Evolutionary conservation across 2,113 vertebrate species (phyloP).

Genomic region (Budorcas taxicolor): DNA sequence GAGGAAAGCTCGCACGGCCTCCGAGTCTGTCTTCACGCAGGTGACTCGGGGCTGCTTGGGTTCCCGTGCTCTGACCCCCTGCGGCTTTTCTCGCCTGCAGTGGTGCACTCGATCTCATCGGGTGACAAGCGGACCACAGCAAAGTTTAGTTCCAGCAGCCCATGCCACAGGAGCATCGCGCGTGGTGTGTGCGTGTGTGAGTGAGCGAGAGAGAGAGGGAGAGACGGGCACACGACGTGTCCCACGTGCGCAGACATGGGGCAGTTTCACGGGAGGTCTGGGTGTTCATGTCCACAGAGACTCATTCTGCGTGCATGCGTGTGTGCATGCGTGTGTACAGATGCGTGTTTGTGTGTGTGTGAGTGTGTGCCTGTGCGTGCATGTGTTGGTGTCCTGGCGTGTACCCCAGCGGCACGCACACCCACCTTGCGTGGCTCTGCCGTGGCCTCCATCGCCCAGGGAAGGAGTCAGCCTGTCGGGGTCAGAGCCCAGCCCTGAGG

Average conservation of each 20-base stretch:
- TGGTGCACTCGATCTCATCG: neutral
- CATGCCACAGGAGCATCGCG: neutral
- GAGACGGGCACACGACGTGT: too few relatives aligned
- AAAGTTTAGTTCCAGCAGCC: neutral
- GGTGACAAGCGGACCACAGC: too few relatives aligned
- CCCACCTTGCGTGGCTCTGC: neutral
- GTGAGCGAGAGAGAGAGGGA: neutral
- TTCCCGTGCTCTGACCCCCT: rapidly evolving
- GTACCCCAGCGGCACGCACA: neutral
- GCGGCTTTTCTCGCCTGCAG: neutral
- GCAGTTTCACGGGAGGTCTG: neutral
- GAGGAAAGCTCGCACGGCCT: rapidly evolving
- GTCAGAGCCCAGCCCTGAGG: neutral
- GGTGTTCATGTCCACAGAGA: too few relatives aligned
- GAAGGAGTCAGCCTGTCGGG: neutral
- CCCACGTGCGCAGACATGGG: rapidly evolving
- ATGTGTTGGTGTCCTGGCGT: rapidly evolving
- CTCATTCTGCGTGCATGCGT: too few relatives aligned
- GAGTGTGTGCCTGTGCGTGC: rapidly evolving
- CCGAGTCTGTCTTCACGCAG: neutral
- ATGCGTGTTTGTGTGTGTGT: neutral
- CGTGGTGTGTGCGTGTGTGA: neutral
- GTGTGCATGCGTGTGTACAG: too few relatives aligned
- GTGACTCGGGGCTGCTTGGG: rapidly evolving
- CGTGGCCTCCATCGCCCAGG: rapidly evolving